Percentiles rank a stretch among this genome's conserved stretches.
Evolutionary conservation across 2,113 vertebrate genomes (phyloP).

Genomic region (Saimiri boliviensis): DNA sequence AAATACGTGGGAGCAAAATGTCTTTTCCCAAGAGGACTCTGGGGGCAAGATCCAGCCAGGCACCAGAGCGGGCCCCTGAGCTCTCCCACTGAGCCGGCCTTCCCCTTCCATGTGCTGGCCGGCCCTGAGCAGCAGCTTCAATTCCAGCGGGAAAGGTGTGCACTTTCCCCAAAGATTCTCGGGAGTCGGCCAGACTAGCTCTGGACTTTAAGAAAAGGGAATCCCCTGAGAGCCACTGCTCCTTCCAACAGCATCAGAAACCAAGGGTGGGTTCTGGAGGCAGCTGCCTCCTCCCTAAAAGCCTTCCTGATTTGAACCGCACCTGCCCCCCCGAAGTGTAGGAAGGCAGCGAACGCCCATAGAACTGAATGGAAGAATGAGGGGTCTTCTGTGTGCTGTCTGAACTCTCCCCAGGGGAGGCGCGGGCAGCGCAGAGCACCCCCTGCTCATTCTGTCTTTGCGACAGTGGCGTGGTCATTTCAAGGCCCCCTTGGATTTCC

Average conservation of each 20-base stretch:
- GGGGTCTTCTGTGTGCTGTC: accelerated
- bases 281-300: accelerated
- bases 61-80: too few species aligned
- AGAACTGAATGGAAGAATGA: neutral
- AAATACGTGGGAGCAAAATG: neutral
- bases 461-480: accelerated
- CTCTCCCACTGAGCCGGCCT: too few species aligned
- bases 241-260: neutral
- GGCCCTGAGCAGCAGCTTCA: accelerated
- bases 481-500: accelerated
- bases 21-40: neutral
- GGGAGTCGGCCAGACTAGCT: neutral
- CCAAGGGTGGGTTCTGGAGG: neutral
- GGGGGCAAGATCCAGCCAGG: too few species aligned
- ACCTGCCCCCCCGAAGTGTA: neutral
- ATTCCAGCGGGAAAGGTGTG: too few species aligned
- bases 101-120: too few species aligned
- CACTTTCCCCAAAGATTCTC: neutral
- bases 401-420: accelerated
- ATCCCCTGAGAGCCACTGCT: too few species aligned
- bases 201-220: neutral
- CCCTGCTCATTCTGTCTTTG: accelerated
- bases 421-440: accelerated
- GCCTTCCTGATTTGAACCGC: accelerated
- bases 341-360: accelerated